Conservation (phyloP, 2,113 vertebrate species). For the Tachycineta bicolor region DNA sequence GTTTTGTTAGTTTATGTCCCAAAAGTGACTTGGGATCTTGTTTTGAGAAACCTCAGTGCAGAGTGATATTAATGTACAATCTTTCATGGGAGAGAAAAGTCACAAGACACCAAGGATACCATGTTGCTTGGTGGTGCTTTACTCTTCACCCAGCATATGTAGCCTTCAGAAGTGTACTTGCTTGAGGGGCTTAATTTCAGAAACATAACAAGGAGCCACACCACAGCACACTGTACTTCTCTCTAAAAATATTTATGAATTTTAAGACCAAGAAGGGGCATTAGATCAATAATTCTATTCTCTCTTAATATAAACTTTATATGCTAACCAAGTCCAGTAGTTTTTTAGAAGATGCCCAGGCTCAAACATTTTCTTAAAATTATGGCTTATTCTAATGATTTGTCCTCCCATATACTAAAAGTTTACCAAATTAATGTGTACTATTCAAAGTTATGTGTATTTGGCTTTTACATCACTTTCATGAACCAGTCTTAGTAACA, state of each 20-base stretch:
- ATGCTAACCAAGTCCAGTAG: background rate
- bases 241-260: background rate
- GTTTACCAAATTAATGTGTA: background rate
- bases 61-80: background rate
- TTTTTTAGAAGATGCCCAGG: background rate
- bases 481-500: background rate
- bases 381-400: background rate
- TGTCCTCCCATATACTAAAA: background rate
- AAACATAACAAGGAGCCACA: background rate
- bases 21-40: background rate
- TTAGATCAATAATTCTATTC: background rate
- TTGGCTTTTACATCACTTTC: background rate
- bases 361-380: background rate
- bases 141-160: background rate
- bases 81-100: background rate
- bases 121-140: background rate
- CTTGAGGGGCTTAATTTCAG: background rate
- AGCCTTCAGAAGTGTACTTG: background rate
- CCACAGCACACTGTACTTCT: background rate
- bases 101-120: background rate
- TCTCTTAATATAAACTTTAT: background rate
- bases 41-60: constrained; percentile 1
- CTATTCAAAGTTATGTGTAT: background rate
- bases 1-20: background rate
- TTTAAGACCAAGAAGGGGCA: background rate